phyloP scores from a whole-genome alignment of 2,797 vertebrate genomes.

The Tapirus indicus region DNA sequence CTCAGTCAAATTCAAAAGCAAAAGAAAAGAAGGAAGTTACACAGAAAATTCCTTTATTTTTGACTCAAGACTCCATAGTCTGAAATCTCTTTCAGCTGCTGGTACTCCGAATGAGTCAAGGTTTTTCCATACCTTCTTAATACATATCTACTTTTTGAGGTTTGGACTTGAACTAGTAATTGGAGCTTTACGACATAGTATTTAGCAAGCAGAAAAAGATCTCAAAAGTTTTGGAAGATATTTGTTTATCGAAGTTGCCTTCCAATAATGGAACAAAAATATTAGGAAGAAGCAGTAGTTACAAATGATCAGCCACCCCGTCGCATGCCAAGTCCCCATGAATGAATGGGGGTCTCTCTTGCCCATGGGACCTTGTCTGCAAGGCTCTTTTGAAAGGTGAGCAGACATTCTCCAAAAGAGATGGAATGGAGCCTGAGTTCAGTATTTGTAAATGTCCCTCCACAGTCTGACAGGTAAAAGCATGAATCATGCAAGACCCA shows the following conservation, averaged over 20 bases:
- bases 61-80: not conserved
- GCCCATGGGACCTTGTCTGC: not conserved
- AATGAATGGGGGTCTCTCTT: not conserved
- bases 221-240: constrained; percentile 35
- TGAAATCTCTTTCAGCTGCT: constrained; percentile 56
- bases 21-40: not conserved
- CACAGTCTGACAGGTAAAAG: not conserved
- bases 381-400: not conserved
- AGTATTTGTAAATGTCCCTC: not conserved
- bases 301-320: not conserved
- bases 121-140: constrained; percentile 62
- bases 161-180: constrained; percentile 61
- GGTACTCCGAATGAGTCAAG: constrained; percentile 57
- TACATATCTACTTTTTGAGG: constrained; percentile 52
- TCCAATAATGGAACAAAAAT: constrained; percentile 56
- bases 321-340: not conserved
- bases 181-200: constrained; percentile 42
- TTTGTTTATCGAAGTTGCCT: constrained; percentile 52
- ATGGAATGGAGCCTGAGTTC: not conserved
- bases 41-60: not conserved
- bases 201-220: constrained; percentile 40
- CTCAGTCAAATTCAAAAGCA: constrained; percentile 19
- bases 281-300: not conserved
- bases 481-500: not conserved
- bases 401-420: constrained; percentile 1